phyloP scores from a whole-genome alignment of 2,797 vertebrate genomes.

The Nannoperca australis region DNA sequence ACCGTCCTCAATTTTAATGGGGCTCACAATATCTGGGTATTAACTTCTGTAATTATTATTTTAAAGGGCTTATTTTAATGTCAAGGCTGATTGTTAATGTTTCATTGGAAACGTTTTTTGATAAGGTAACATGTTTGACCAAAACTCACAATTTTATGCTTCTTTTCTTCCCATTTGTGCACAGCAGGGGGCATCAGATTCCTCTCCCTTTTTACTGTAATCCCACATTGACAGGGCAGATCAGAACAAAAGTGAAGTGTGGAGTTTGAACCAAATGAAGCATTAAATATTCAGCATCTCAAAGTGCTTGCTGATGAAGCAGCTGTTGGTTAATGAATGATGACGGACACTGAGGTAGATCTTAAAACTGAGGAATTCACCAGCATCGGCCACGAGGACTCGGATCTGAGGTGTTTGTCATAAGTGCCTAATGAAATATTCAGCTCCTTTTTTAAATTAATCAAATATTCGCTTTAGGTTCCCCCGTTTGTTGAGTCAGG shows the following conservation, averaged over 20 bases:
- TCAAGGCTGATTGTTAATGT: not conserved
- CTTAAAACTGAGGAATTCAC: conserved; percentile 31
- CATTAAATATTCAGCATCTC: conserved; percentile 58
- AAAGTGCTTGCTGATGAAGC: conserved; percentile 55
- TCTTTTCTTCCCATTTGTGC: not conserved
- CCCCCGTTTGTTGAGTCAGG: conserved; percentile 18
- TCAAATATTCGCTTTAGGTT: conserved; percentile 58
- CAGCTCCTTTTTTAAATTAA: conserved; percentile 30
- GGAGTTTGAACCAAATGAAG: conserved; percentile 45
- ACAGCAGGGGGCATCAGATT: conserved; percentile 72
- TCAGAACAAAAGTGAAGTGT: conserved; percentile 40
- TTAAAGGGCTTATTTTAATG: not conserved
- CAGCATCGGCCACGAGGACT: conserved; percentile 15
- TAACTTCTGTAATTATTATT: not conserved
- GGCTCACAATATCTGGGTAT: not conserved
- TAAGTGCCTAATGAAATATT: conserved; percentile 76
- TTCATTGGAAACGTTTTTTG: not conserved
- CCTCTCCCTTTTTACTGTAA: not conserved
- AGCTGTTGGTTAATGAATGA: conserved; percentile 49
- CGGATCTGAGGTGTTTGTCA: conserved; percentile 49
- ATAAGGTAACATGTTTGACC: not conserved
- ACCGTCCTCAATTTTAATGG: not conserved
- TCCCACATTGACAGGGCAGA: conserved; percentile 35
- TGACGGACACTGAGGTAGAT: conserved; percentile 37
- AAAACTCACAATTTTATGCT: not conserved